A percentile compares a stretch with the other conserved stretches of the same genome.
Conservation (phyloP, 2,797 vertebrate genomes). For the Protosalanx chinensis region DNA sequence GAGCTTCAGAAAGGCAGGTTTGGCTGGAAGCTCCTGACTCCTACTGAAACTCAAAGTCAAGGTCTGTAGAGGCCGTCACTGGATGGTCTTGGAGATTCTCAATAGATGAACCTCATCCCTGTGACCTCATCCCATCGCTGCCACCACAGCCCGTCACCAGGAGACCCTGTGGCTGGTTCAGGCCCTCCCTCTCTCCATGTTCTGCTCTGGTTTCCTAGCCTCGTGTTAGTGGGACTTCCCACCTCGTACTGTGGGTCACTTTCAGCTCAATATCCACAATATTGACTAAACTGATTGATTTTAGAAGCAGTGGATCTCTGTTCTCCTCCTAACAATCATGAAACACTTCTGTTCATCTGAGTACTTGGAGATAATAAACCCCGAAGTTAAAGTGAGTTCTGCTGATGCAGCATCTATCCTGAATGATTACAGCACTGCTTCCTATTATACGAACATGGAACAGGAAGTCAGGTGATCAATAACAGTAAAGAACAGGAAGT, state of each 20-base stretch:
- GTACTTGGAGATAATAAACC: constrained; percentile 68
- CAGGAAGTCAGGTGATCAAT: constrained; percentile 74
- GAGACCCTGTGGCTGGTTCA: no score
- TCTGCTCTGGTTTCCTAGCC: no score
- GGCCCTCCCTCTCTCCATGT: no score
- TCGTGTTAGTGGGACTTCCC: no score
- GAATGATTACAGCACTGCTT: constrained; percentile 71
- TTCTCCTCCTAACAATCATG: constrained; percentile 44
- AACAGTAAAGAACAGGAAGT: constrained; percentile 62
- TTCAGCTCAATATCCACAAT: background rate
- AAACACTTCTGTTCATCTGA: constrained; percentile 52
- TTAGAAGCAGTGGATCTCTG: background rate
- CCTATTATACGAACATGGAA: constrained; percentile 67
- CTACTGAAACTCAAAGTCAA: no score
- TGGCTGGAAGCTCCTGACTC: no score
- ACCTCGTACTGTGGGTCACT: background rate
- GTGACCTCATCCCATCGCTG: no score
- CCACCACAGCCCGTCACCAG: no score
- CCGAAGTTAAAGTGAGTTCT: constrained; percentile 70
- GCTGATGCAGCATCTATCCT: constrained; percentile 68
- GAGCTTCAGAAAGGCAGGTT: no score
- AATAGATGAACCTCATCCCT: no score
- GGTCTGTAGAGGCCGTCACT: no score
- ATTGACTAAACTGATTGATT: background rate
- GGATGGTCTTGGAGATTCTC: no score